Evolutionary conservation across 2,888 invertebrate species (phyloP).

Genomic region (Polietes domitor): DNA sequence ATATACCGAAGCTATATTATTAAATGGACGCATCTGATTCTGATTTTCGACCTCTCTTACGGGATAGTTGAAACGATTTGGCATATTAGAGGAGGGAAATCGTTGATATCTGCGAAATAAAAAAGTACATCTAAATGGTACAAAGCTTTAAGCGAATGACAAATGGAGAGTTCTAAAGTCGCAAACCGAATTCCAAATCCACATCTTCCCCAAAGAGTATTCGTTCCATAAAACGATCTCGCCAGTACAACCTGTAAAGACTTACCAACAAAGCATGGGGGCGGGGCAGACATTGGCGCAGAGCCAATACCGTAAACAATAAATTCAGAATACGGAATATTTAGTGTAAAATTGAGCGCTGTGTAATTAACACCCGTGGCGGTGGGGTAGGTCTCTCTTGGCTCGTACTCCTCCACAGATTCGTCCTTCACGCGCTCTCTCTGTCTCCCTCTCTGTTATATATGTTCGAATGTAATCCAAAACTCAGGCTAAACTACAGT

Average conservation of each 20-base stretch:
- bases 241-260: conserved; percentile 33
- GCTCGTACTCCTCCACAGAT: not conserved
- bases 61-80: conserved; percentile 62
- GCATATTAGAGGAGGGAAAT: conserved; percentile 52
- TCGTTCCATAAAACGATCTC: not conserved
- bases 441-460: not conserved
- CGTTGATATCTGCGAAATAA: conserved; percentile 61
- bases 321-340: not conserved
- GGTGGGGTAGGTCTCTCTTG: not conserved
- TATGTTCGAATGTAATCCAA: not conserved
- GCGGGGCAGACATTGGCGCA: not conserved
- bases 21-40: conserved; percentile 65
- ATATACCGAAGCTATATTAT: conserved; percentile 78
- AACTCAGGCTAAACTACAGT: not conserved
- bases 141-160: conserved; percentile 14
- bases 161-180: conserved; percentile 29
- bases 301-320: not conserved
- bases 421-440: not conserved
- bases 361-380: not conserved
- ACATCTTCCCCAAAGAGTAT: conserved; percentile 4
- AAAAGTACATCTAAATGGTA: conserved; percentile 33
- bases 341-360: not conserved
- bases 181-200: conserved; percentile 30
- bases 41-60: conserved; percentile 50
- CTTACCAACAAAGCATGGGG: conserved; percentile 48